phyloP scores from a whole-genome alignment of 2,797 vertebrate species.

The Argentina silus region DNA sequence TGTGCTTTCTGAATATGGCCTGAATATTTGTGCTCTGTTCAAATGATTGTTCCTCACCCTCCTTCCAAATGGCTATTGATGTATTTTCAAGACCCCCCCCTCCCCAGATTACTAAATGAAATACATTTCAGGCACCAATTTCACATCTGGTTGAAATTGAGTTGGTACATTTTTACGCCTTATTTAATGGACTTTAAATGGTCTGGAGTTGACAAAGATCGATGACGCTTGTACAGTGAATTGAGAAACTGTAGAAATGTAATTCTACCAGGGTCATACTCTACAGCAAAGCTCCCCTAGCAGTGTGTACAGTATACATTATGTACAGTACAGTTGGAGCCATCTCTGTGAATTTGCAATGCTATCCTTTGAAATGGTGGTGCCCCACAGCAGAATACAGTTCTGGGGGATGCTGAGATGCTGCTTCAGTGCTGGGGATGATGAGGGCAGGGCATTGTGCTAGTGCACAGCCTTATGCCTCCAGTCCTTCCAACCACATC shows the following conservation, averaged over 20 bases:
- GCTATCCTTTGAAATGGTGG: background rate
- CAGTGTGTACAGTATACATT: background rate
- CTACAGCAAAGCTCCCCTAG: background rate
- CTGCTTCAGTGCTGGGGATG: background rate
- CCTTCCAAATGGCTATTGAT: constrained; percentile 14
- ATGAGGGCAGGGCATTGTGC: background rate
- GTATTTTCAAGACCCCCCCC: constrained; percentile 4
- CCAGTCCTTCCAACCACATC: background rate
- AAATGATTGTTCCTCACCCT: background rate
- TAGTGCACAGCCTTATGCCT: background rate
- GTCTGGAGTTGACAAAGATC: constrained; percentile 10
- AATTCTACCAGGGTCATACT: background rate
- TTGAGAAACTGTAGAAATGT: constrained; percentile 4
- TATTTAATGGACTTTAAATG: constrained; percentile 24
- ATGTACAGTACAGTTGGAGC: background rate
- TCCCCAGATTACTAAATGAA: constrained; percentile 1
- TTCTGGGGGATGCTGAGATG: background rate
- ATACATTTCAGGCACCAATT: constrained; percentile 12
- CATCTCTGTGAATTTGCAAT: background rate
- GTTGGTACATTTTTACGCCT: constrained; percentile 20
- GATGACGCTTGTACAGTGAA: constrained; percentile 6
- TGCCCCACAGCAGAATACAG: background rate
- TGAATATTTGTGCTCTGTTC: constrained; percentile 2
- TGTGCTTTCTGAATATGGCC: constrained; percentile 1
- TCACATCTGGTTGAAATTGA: constrained; percentile 20